Evolutionary conservation across 2,888 invertebrate species (phyloP), one percentile per base, ranked within the genome.

Genomic region (Xylota segnis): DNA sequence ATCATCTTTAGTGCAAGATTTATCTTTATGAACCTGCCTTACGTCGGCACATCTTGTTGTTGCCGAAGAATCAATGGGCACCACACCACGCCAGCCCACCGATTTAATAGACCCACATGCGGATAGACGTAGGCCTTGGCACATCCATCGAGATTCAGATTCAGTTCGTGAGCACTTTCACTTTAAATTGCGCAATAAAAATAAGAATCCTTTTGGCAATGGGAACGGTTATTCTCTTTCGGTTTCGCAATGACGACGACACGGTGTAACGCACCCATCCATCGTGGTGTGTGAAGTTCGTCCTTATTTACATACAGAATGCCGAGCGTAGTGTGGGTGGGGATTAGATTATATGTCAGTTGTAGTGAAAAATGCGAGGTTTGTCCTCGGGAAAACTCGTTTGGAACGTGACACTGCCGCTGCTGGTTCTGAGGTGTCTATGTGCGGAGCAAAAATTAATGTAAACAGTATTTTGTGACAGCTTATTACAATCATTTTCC

Each of bases 281-380:
- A 63, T 72, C 70, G 71, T 70, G 59, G 40, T 54, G 47, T 63
- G 71, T 86, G 82, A 81, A 76, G 71, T 86, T 65, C 29, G 71
- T 86, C 56, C 82, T 82, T 82, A 77, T 86, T 86, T 86, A 76
- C 86, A 86, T 86, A 82, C 63, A 86, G n/a, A 86, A 86, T 82
- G 66, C 66, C 32, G n/a, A 34, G 16, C 27, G 32, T 4, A 5
- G 37, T 58, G 71, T 75, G 75, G 61, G 75, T 75, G 76, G 76
- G 68, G 81, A 86, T 82, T 77, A 77, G 71, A 86, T 82, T 82
- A 86, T 81, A 77, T 72, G 86, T 86, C 86, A 86, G 76, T 77
- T 82, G 66, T 63, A 23, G 76, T 81, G 76, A 86, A 72, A 54
- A 86, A 76, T 86, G 76, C 40, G 71, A 66, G 54, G 58, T 72